Conservation (phyloP, 2,888 invertebrate species). For the Drosophila flavopinicola region DNA sequence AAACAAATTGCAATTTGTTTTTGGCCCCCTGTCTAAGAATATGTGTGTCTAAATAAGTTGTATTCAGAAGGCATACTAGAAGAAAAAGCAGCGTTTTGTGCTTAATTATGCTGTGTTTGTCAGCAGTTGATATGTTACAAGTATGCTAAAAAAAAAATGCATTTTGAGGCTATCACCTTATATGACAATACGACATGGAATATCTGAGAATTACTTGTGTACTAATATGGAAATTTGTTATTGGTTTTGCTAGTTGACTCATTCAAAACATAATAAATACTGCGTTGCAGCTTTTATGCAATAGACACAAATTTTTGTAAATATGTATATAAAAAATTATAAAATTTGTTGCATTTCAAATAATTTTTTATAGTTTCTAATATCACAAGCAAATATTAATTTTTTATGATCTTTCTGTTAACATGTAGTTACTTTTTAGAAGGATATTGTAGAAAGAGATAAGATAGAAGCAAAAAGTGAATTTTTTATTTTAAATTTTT, state of each 20-base stretch:
- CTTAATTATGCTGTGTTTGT: conserved; percentile 10
- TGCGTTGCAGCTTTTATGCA: no score
- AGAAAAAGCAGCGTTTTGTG: not conserved
- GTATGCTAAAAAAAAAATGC: not conserved
- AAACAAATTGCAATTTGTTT: conserved; percentile 2
- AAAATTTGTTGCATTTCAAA: no score
- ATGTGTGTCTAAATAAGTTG: conserved; percentile 1
- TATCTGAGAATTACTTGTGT: not conserved
- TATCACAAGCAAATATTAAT: no score
- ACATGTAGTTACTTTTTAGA: no score
- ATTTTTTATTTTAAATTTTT: no score
- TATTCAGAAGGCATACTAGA: conserved; percentile 5
- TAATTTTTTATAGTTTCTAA: no score
- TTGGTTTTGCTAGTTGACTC: not conserved
- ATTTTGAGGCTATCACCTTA: conserved; percentile 15
- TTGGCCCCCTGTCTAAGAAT: conserved; percentile 1
- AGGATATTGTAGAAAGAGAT: no score
- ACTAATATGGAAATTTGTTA: conserved; percentile 17
- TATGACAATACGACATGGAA: conserved; percentile 12
- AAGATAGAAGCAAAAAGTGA: no score
- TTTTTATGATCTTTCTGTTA: not conserved
- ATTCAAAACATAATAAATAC: not conserved
- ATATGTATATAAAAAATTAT: no score
- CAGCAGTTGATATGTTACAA: conserved; percentile 8
- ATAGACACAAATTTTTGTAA: not conserved